These are phyloP conservation scores for Triplophysa bombifrons DNA, from an alignment of 2,797 vertebrate species.

Conservation along the genomic window DNA sequence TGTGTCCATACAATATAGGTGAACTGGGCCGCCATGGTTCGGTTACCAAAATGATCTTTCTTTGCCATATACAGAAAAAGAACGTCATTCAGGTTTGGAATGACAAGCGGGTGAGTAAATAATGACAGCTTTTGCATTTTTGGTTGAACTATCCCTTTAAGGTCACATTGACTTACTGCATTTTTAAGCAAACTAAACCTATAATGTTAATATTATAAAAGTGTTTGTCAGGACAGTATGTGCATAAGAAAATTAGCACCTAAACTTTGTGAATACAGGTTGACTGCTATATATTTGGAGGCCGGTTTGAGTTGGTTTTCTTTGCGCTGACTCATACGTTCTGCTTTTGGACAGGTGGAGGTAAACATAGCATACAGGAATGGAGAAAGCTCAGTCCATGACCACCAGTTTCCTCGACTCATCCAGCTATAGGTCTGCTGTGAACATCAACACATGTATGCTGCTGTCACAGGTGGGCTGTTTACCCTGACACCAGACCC, in stretches of 20 bases:
- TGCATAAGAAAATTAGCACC: not conserved
- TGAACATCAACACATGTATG: constrained; percentile 21
- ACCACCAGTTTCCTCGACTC: constrained; percentile 28
- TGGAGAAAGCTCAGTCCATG: constrained; percentile 24
- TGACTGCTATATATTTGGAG: constrained; percentile 3
- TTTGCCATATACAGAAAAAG: no score
- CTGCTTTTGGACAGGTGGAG: constrained; percentile 34
- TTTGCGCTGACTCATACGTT: constrained; percentile 28
- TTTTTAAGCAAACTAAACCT: not conserved
- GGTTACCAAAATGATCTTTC: no score
- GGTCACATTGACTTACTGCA: no score
- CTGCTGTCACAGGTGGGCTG: constrained; percentile 42
- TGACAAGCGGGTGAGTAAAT: no score
- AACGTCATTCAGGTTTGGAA: no score
- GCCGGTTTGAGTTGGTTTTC: constrained; percentile 7
- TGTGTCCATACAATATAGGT: no score
- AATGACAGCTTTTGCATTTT: no score
- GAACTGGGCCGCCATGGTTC: no score
- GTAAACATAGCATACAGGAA: constrained; percentile 26
- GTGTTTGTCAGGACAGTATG: not conserved
- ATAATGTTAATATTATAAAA: not conserved
- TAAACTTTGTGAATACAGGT: not conserved
- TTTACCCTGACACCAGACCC: constrained; percentile 24
- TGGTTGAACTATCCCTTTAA: no score
- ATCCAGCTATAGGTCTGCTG: constrained; percentile 22